A percentile compares a stretch with the other conserved stretches of the same genome.
Conservation (phyloP, 2,888 invertebrate species). For the Oligia strigilis region DNA sequence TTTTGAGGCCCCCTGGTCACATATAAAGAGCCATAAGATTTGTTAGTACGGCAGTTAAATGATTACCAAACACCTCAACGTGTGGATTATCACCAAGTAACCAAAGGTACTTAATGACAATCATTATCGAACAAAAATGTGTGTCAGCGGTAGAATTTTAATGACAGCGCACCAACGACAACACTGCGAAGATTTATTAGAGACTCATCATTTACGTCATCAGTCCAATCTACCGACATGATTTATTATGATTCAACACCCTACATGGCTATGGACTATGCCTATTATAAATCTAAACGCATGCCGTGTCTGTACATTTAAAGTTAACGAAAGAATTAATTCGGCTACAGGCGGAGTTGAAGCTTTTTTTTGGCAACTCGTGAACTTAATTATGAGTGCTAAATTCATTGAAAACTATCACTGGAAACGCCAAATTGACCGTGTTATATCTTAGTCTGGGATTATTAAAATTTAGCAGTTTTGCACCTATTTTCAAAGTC, state of each 20-base stretch:
- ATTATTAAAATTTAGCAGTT: background rate
- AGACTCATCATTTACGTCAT: constrained; percentile 65
- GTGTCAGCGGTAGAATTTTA: constrained; percentile 65
- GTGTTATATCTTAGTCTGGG: background rate
- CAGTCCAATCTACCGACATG: constrained; percentile 62
- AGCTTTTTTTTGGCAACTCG: constrained; percentile 24
- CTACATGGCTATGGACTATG: constrained; percentile 52
- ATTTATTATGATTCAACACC: constrained; percentile 67
- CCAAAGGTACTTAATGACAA: constrained; percentile 49
- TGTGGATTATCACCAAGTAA: constrained; percentile 19
- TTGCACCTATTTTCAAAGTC: background rate
- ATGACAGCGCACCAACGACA: constrained; percentile 59
- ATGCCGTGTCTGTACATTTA: constrained; percentile 41
- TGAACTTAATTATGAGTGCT: background rate
- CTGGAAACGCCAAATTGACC: background rate
- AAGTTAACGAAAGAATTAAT: constrained; percentile 32
- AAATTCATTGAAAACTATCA: background rate
- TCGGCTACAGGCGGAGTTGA: background rate
- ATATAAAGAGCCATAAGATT: too few species aligned
- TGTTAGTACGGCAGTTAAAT: background rate
- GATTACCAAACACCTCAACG: constrained; percentile 11
- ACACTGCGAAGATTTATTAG: constrained; percentile 64
- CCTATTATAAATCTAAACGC: constrained; percentile 61
- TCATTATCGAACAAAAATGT: constrained; percentile 60
- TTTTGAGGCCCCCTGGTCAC: too few species aligned